These are phyloP conservation scores for Diogma glabrata DNA, from an alignment of 2,888 invertebrate genomes.

Conservation along the genomic window DNA sequence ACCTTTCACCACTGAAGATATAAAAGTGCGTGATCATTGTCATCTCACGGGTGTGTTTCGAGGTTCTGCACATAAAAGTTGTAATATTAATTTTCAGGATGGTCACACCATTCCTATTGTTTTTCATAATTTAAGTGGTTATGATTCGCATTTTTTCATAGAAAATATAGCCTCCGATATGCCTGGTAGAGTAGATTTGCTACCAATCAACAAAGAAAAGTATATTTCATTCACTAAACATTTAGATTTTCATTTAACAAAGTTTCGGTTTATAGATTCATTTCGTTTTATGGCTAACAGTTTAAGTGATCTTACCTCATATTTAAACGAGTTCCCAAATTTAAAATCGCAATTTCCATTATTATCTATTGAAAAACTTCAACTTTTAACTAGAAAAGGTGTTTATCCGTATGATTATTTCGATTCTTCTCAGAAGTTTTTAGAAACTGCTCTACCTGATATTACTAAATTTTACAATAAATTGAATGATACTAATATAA, in stretches of 20 bases:
- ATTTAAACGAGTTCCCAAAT: neutral
- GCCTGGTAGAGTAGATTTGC: conserved; percentile 2
- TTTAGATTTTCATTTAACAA: conserved; percentile 8
- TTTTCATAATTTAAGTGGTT: too few species aligned
- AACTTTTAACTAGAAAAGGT: neutral
- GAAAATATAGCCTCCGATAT: too few species aligned
- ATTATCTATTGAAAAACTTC: neutral
- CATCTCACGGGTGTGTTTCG: too few species aligned
- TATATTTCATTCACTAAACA: conserved; percentile 15
- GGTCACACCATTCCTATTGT: too few species aligned
- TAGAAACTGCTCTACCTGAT: neutral
- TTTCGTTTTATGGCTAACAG: conserved; percentile 12
- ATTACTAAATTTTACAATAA: neutral
- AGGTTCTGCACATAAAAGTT: too few species aligned
- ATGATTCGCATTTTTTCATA: too few species aligned
- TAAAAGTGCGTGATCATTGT: conserved; percentile 17
- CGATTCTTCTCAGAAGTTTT: neutral
- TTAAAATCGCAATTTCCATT: neutral
- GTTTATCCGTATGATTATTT: conserved; percentile 5
- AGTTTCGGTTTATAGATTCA: conserved; percentile 14
- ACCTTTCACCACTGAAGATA: conserved; percentile 1
- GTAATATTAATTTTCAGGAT: too few species aligned
- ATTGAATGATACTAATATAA: neutral
- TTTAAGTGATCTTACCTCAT: conserved; percentile 7
- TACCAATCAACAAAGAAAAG: conserved; percentile 14